These are phyloP conservation scores for Rhizomys pruinosus DNA, from an alignment of 2,113 vertebrate genomes.

Conservation along the genomic window DNA sequence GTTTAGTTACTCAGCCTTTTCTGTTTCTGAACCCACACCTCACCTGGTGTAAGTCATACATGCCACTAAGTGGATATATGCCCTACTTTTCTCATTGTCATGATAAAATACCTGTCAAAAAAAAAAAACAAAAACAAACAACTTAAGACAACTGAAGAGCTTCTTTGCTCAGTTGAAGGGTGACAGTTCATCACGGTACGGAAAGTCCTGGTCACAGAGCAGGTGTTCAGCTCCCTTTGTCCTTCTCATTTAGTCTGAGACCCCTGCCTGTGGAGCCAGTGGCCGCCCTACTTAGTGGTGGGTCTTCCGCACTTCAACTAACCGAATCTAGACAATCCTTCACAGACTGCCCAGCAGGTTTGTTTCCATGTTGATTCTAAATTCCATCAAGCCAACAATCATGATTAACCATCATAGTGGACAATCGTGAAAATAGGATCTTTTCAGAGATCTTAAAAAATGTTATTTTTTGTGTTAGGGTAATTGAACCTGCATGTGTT, in stretches of 20 bases:
- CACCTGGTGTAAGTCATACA: neutral
- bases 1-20: neutral
- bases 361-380: neutral
- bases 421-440: neutral
- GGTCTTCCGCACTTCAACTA: neutral
- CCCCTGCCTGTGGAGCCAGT: rapidly evolving
- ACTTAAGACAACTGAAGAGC: too few relatives aligned
- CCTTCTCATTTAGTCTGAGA: neutral
- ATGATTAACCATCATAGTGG: too few relatives aligned
- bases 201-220: too few relatives aligned
- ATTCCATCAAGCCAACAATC: too few relatives aligned
- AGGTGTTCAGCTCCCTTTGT: neutral
- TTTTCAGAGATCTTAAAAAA: too few relatives aligned
- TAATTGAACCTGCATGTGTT: too few relatives aligned
- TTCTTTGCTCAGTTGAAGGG: neutral
- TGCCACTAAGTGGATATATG: neutral
- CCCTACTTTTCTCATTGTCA: neutral
- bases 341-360: neutral
- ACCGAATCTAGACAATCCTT: too few relatives aligned
- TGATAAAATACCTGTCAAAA: neutral
- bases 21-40: neutral
- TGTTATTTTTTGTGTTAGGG: too few relatives aligned
- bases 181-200: too few relatives aligned
- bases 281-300: neutral
- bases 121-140: too few relatives aligned